Conservation (phyloP, 2,797 vertebrate genomes). For the Brachymystax lenok region DNA sequence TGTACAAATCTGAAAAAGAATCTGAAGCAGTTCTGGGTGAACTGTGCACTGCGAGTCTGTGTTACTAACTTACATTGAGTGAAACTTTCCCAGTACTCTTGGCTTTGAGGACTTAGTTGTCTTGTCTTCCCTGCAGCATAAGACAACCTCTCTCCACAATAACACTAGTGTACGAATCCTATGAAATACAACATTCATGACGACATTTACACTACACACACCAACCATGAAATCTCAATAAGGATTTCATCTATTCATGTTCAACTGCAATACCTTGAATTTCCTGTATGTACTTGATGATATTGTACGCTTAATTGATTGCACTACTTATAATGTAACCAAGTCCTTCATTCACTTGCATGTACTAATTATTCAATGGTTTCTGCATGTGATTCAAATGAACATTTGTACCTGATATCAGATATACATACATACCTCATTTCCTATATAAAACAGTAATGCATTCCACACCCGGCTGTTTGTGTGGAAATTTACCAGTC, state of each 20-base stretch:
- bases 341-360: background rate
- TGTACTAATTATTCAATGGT: too few relatives aligned
- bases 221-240: too few relatives aligned
- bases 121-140: constrained; percentile 44
- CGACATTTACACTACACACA: too few relatives aligned
- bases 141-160: constrained; percentile 56
- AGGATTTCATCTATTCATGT: background rate
- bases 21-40: background rate
- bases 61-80: constrained; percentile 54
- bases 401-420: background rate
- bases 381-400: background rate
- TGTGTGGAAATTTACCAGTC: constrained; percentile 48
- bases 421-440: constrained; percentile 44
- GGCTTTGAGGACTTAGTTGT: constrained; percentile 21
- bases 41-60: background rate
- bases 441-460: constrained; percentile 61
- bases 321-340: background rate
- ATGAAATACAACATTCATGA: constrained; percentile 10
- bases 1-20: background rate
- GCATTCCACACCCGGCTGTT: constrained; percentile 54
- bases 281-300: background rate
- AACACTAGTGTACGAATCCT: constrained; percentile 55
- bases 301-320: background rate
- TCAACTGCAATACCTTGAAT: background rate
- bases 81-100: constrained; percentile 49